Evolutionary conservation across 2,888 invertebrate genomes (phyloP), one percentile per base, ranked within the genome.

Genomic region (Pristionchus arcanus): DNA sequence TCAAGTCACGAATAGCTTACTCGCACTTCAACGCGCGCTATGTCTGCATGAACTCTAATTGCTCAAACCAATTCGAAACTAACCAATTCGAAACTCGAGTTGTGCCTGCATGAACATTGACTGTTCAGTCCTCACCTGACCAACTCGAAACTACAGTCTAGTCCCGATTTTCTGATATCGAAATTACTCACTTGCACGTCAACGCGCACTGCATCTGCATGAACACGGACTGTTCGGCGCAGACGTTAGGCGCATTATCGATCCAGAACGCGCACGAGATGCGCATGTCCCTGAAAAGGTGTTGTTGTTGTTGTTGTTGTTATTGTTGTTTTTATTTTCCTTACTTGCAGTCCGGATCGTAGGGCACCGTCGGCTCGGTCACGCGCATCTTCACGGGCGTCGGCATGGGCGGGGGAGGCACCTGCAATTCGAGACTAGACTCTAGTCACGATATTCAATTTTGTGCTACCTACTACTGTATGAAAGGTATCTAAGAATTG

Each of bases 181-280:
- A n/a, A n/a, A n/a, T n/a, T 1, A 59, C 87, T 71, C 42, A 88
- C 87, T 74, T 88, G 87, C 94, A 94, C 5, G 93, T 93, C 85
- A 91, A 92, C 42, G 94, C 94, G 90, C 94, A 94, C 81, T 94
- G 94, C 68, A 91, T 91, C 85, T 91, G 89, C 94, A 94, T 94
- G 90, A 94, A 94, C 13, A 92, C 90, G 7, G 81, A 53, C 89
- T 90, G 90, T 89, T 93, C 93, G 34, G 88, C 90, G 90, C 94
- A 94, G n/a, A 92, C 94, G 55, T 91, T 68, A 2, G 90, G 91
- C 83, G 94, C 92, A 87, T 93, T 92, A 53, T 92, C 91, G 71
- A 94, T 91, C 94, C 94, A 94, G 91, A 94, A 94, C 31, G 92
- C 91, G 84, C 94, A 94, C 15, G 94, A 94, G 83, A 89, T 71